These are phyloP conservation scores for Montipora capricornis DNA, from an alignment of 64 coral and sea anemone genomes.

Conservation along the genomic window DNA sequence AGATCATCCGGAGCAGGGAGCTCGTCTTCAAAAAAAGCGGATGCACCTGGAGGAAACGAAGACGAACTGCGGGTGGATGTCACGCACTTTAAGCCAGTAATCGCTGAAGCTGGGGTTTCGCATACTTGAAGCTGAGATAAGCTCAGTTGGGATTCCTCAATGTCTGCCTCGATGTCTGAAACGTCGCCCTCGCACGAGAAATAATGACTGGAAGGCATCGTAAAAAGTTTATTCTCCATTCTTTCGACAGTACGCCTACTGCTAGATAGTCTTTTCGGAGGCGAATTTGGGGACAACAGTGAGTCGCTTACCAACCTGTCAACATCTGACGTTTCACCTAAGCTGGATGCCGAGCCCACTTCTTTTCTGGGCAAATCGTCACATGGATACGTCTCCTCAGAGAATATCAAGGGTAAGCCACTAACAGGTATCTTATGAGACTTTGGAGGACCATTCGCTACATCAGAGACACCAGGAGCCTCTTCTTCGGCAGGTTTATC, in stretches of 20 bases:
- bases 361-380: background rate
- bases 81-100: background rate
- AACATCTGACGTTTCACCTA: background rate
- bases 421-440: background rate
- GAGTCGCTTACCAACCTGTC: background rate
- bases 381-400: background rate
- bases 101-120: background rate
- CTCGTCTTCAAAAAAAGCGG: background rate
- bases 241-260: background rate
- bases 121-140: background rate
- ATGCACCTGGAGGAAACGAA: background rate
- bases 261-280: background rate
- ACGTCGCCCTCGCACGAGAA: constrained; percentile 71
- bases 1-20: background rate
- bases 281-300: background rate
- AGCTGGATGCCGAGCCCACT: background rate
- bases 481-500: background rate
- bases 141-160: constrained; percentile 53
- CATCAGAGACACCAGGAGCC: background rate
- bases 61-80: background rate
- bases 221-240: too few relatives aligned
- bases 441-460: background rate
- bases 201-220: background rate
- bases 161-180: constrained; percentile 91
- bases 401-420: background rate